Percentiles rank a stretch among this genome's conserved stretches.
Evolutionary conservation across 2,888 invertebrate species (phyloP).

Genomic region (Synergus japonicus): DNA sequence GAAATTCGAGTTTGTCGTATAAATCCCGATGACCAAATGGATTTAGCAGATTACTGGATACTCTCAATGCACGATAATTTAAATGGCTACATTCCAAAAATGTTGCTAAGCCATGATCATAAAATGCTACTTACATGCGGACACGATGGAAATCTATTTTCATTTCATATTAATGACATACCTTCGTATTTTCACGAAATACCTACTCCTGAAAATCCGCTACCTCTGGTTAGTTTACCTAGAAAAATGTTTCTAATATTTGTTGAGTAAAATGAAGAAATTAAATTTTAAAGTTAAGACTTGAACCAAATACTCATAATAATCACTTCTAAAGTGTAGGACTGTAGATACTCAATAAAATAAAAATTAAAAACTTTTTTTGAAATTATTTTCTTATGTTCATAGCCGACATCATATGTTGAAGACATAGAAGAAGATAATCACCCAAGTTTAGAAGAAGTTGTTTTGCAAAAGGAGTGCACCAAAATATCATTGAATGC

Average conservation of each 20-base stretch:
- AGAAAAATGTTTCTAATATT: too few species aligned
- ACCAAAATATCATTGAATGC: slow-evolving; percentile 82
- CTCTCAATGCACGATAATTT: slow-evolving; percentile 87
- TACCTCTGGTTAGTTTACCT: slow-evolving; percentile 37
- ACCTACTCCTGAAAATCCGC: slow-evolving; percentile 45
- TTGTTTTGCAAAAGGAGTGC: slow-evolving; percentile 84
- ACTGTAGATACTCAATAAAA: not conserved
- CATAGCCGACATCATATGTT: slow-evolving; percentile 54
- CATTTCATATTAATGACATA: slow-evolving; percentile 77
- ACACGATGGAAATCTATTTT: slow-evolving; percentile 88
- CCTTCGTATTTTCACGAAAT: slow-evolving; percentile 41
- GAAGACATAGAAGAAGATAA: slow-evolving; percentile 75
- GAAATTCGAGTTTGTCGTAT: slow-evolving; percentile 80
- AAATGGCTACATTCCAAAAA: slow-evolving; percentile 83
- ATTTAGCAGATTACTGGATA: slow-evolving; percentile 83
- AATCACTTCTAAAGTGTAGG: too few species aligned
- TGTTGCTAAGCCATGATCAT: slow-evolving; percentile 83
- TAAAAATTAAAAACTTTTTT: not conserved
- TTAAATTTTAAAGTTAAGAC: too few species aligned
- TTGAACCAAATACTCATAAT: not conserved
- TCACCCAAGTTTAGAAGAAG: slow-evolving; percentile 82
- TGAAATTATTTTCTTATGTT: not conserved
- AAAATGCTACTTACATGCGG: slow-evolving; percentile 83
- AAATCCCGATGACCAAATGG: slow-evolving; percentile 78
- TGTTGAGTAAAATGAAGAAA: too few species aligned